Evolutionary conservation across 2,113 vertebrate genomes (phyloP).

Genomic region (Hoplias malabaricus): DNA sequence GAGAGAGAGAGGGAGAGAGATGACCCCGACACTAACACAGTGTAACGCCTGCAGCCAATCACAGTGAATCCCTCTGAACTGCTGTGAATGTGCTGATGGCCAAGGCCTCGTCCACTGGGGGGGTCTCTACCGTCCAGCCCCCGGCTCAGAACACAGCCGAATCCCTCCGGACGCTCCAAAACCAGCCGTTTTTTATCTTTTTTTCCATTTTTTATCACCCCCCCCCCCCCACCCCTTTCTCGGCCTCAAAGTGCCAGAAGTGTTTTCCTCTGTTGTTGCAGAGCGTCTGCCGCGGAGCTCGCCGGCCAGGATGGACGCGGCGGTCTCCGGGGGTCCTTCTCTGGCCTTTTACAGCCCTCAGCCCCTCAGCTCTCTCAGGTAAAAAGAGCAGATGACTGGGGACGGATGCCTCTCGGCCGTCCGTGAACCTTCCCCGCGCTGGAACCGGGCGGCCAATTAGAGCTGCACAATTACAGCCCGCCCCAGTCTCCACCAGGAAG

Average conservation of each 20-base stretch:
- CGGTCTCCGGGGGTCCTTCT: slow-evolving; percentile 53
- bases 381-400: slow-evolving; percentile 67
- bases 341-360: slow-evolving; percentile 61
- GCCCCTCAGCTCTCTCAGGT: slow-evolving; percentile 57
- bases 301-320: slow-evolving; percentile 61
- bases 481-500: neutral
- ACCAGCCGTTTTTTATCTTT: slow-evolving; percentile 22
- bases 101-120: slow-evolving; percentile 59
- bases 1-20: slow-evolving; percentile 30
- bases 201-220: too few species aligned
- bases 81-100: slow-evolving; percentile 65
- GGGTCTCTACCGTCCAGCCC: slow-evolving; percentile 42
- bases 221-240: neutral
- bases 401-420: slow-evolving; percentile 58
- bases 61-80: slow-evolving; percentile 48
- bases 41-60: slow-evolving; percentile 56
- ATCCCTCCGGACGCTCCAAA: slow-evolving; percentile 42
- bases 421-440: slow-evolving; percentile 13
- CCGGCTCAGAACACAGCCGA: slow-evolving; percentile 58
- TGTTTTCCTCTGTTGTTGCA: slow-evolving; percentile 60
- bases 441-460: neutral
- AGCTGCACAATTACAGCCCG: neutral
- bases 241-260: slow-evolving; percentile 62
- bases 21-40: neutral
- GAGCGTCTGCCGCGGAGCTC: slow-evolving; percentile 54